Evolutionary conservation across 2,113 vertebrate genomes (phyloP).

Genomic region (Mobula hypostoma): DNA sequence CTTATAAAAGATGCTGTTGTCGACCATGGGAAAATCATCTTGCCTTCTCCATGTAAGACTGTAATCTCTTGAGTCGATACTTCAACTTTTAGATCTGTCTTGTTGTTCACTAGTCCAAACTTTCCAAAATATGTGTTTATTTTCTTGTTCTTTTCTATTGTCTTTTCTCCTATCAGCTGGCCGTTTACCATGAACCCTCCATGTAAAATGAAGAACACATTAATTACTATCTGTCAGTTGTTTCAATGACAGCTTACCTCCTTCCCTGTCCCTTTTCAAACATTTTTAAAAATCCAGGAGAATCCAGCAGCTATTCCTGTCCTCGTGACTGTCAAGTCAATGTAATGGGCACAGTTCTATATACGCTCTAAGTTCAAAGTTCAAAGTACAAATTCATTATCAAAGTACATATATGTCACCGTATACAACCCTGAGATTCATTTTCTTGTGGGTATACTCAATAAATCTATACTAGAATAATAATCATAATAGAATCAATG

Average conservation of each 20-base stretch:
- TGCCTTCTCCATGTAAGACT: conserved; percentile 55
- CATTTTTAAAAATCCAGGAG: too few species aligned
- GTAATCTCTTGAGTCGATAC: conserved; percentile 69
- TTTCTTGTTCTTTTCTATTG: conserved; percentile 48
- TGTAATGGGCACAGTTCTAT: too few species aligned
- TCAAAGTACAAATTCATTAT: too few species aligned
- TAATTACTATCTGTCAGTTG: background rate
- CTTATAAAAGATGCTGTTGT: conserved; percentile 58
- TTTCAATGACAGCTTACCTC: background rate
- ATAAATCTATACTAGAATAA: too few species aligned
- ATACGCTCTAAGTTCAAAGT: too few species aligned
- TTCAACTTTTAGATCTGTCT: conserved; percentile 62
- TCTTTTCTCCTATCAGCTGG: conserved; percentile 79
- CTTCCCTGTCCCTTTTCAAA: too few species aligned
- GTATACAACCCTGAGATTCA: too few species aligned
- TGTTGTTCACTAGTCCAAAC: conserved; percentile 70
- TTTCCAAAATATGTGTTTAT: conserved; percentile 79
- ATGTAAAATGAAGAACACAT: conserved; percentile 25
- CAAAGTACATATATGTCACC: too few species aligned
- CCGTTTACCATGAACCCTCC: conserved; percentile 79
- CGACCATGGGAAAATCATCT: conserved; percentile 66
- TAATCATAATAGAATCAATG: too few species aligned
- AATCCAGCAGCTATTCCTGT: background rate
- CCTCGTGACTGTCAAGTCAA: too few species aligned
- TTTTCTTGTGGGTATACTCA: too few species aligned